Conservation (phyloP, 2,797 vertebrate genomes). For the Lepilemur septentrionalis region DNA sequence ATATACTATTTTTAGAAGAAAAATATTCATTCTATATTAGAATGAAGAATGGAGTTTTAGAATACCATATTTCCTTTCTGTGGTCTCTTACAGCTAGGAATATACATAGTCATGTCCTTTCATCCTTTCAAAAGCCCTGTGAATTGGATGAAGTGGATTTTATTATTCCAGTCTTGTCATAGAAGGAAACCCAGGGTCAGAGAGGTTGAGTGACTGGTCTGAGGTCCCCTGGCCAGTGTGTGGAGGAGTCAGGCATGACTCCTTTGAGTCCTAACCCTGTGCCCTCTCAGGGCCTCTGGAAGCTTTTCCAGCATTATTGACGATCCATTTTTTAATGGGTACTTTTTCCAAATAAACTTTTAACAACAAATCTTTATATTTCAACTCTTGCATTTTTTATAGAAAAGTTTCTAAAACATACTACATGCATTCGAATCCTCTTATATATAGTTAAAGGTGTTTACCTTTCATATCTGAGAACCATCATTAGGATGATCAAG, state of each 20-base stretch:
- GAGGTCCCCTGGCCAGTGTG: background rate
- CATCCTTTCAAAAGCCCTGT: background rate
- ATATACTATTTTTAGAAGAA: background rate
- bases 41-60: background rate
- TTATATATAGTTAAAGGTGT: background rate
- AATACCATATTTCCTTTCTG: background rate
- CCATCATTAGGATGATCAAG: background rate
- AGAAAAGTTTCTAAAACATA: background rate
- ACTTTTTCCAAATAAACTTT: background rate
- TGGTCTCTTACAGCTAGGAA: background rate
- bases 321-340: background rate
- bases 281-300: background rate
- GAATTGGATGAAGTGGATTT: background rate
- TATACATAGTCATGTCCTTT: background rate
- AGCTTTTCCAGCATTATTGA: background rate
- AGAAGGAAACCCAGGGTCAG: background rate
- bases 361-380: background rate
- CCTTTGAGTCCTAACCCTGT: too few species aligned
- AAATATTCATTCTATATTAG: background rate
- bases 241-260: background rate
- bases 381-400: background rate
- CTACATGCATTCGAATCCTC: background rate
- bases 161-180: background rate
- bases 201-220: background rate
- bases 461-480: background rate